Percentiles rank a stretch among this genome's conserved stretches.
Conservation (phyloP, 2,113 vertebrate genomes). For the Eurypyga helias region DNA sequence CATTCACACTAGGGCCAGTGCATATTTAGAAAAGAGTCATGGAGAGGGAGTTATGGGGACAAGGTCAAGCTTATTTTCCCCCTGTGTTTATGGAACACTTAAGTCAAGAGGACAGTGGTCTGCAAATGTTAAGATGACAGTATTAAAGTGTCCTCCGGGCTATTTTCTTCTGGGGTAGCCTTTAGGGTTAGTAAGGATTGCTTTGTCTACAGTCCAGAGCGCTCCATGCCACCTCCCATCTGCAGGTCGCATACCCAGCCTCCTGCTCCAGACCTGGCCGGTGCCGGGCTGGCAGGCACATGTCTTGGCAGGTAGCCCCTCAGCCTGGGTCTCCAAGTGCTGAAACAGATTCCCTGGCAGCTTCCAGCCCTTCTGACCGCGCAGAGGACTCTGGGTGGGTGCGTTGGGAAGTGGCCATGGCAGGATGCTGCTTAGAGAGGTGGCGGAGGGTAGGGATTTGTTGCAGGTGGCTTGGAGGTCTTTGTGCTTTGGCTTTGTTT, state of each 20-base stretch:
- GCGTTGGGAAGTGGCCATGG: accelerated
- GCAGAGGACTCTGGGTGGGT: accelerated
- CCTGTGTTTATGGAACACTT: neutral
- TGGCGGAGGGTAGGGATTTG: accelerated
- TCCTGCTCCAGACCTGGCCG: accelerated
- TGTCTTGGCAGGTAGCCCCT: accelerated
- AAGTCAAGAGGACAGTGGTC: neutral
- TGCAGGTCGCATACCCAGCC: accelerated
- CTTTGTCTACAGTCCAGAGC: neutral
- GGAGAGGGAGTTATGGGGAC: neutral
- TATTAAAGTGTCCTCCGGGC: neutral
- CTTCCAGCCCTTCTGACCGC: neutral
- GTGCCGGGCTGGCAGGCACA: accelerated
- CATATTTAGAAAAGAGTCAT: neutral
- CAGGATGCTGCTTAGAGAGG: neutral
- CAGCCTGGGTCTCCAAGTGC: accelerated
- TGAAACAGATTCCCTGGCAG: accelerated
- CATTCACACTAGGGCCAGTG: neutral
- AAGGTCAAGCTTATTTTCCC: neutral
- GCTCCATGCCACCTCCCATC: accelerated
- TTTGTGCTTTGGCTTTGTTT: neutral
- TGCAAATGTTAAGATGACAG: neutral
- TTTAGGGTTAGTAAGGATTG: neutral
- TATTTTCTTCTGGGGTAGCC: neutral
- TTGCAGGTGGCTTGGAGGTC: neutral